Evolutionary conservation across 2,113 vertebrate genomes (phyloP), one percentile per base, ranked within the genome.

Genomic region (Reinhardtius hippoglossoides): DNA sequence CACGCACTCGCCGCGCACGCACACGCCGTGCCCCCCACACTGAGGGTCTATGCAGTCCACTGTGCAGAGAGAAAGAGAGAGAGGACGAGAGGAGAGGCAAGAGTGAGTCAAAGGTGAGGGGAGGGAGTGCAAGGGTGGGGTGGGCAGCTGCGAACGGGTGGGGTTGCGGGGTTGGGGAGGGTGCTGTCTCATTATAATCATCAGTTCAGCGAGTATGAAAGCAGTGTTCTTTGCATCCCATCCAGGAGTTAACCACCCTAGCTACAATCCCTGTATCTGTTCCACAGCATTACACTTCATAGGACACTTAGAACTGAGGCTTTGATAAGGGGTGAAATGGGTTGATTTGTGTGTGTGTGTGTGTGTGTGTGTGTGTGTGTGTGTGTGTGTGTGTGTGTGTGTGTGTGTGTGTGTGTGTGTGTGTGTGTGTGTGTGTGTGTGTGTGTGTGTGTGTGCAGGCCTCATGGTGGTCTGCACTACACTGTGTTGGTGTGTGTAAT

Each of bases 1-100:
- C 84, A 98, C 96, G 9, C 97, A 99, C 67, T 97, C 96, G 62
- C 96, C 97, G 54, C 96, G 96, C 26, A 99, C 95, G 0, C 97
- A 98, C 81, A 99, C 96, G 0, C 97, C 97, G 0, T 97, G 97
- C 27, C 95, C 94, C 0, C 96, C 95, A 69, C 97, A 99, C 92
- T 94, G 94, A 0, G 97, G 97, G 78, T 99, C 97, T 76, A 96
- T 83, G 77, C 97, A 99, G 93, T 98, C 97, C 94, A 97, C 97
- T 98, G 92, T 48, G 84, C 84, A 72, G 23, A 70, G 63, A 67
- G 72, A 31, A 31, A 58, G 65, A 18, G 68, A 65, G 76, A 54
- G 64, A 21, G 66, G 46, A 44, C 27, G 21, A 57, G 82, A 31
- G 46, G 52, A 24, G 18, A 57, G 71, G 76, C 44, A 9, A 65